Conservation (phyloP, 2,797 vertebrate genomes). For the Sphaeramia orbicularis region DNA sequence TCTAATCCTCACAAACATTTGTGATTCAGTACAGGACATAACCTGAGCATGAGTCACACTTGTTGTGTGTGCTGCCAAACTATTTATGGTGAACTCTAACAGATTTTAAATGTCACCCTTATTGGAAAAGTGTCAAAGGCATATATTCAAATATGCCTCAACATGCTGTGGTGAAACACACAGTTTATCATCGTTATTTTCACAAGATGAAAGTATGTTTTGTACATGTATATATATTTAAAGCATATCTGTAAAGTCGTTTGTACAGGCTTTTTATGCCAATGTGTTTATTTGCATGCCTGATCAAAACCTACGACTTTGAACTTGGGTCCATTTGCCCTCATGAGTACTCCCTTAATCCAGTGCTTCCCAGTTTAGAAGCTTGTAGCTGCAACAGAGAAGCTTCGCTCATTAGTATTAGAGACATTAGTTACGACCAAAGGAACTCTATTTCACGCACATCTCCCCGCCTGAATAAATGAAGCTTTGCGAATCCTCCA, state of each 20-base stretch:
- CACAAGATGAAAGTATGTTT: conserved; percentile 46
- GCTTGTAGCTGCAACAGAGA: conserved; percentile 66
- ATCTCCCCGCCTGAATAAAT: conserved; percentile 81
- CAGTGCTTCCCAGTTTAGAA: conserved; percentile 76
- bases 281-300: conserved; percentile 40
- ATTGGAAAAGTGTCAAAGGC: conserved; percentile 43
- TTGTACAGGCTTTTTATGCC: conserved; percentile 49
- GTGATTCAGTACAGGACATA: conserved; percentile 19
- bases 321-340: conserved; percentile 76
- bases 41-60: conserved; percentile 34
- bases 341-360: conserved; percentile 73
- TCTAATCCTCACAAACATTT: conserved; percentile 20
- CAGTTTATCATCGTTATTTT: conserved; percentile 33
- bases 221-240: conserved; percentile 29
- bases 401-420: conserved; percentile 76
- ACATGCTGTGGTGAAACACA: conserved; percentile 19
- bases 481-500: conserved; percentile 81
- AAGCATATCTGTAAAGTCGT: conserved; percentile 39
- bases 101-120: conserved; percentile 28
- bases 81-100: conserved; percentile 30
- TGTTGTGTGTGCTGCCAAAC: conserved; percentile 27
- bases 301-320: conserved; percentile 66
- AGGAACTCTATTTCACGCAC: conserved; percentile 84
- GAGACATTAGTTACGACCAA: conserved; percentile 83
- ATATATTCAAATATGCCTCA: conserved; percentile 28